A percentile compares a stretch with the other conserved stretches of the same genome.
phyloP scores from a whole-genome alignment of 1,140 invertebrate genomes.

The Conus betulinus region DNA sequence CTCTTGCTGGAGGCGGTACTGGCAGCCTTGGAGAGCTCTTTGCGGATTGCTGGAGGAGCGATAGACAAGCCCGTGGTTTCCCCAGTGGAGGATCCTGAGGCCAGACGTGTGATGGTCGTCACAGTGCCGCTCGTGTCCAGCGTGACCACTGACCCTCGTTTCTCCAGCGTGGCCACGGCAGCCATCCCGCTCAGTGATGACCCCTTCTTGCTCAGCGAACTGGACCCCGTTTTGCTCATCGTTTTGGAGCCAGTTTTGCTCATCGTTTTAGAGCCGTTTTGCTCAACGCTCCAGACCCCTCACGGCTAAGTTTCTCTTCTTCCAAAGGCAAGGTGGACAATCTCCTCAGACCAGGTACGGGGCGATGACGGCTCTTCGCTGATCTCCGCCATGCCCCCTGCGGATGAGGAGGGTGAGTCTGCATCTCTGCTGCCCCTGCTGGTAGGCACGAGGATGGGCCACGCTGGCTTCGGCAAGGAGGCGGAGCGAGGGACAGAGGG shows the following conservation, averaged over 20 bases:
- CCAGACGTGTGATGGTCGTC: constrained; percentile 31
- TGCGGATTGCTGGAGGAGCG: constrained; percentile 4
- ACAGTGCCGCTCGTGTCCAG: constrained; percentile 25
- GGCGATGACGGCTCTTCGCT: neutral
- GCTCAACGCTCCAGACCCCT: neutral
- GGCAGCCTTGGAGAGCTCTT: constrained; percentile 18
- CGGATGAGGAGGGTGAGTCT: neutral
- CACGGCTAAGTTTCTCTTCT: neutral
- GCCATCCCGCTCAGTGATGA: neutral
- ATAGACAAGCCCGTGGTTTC: constrained; percentile 14
- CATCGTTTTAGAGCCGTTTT: constrained; percentile 14
- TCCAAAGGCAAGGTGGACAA: constrained; percentile 31
- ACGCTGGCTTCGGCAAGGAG: neutral
- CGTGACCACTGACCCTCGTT: constrained; percentile 12
- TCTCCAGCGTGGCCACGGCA: constrained; percentile 4
- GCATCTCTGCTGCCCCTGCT: neutral
- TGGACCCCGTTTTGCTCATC: neutral
- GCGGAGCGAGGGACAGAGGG: neutral
- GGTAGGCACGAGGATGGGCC: constrained; percentile 12
- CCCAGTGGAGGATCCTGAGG: constrained; percentile 29
- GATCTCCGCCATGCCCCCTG: neutral
- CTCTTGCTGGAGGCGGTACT: neutral
- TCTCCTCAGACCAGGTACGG: neutral
- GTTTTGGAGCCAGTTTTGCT: neutral
- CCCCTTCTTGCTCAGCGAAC: neutral